These are phyloP conservation scores for Clarias platycephalus DNA, from an alignment of 2,797 vertebrate species.

Conservation along the genomic window DNA sequence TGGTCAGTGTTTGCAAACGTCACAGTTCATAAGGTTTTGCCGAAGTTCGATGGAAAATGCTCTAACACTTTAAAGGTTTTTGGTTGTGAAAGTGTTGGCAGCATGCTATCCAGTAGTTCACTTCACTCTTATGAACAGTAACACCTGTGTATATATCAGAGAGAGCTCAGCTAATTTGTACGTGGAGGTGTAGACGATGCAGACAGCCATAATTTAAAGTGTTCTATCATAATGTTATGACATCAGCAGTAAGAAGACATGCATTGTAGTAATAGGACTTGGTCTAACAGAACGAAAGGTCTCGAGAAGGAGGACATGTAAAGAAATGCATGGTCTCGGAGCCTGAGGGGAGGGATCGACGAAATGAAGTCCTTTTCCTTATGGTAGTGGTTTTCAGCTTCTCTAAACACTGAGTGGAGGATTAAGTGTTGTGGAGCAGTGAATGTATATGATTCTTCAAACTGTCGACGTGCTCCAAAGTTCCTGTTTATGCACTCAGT, in stretches of 20 bases:
- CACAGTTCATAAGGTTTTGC: no score
- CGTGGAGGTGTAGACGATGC: background rate
- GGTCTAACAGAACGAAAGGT: background rate
- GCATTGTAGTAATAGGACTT: background rate
- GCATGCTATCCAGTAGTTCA: no score
- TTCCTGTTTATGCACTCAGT: conserved; percentile 72
- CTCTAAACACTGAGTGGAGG: conserved; percentile 63
- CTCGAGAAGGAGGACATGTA: conserved; percentile 53
- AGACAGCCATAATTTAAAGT: no score
- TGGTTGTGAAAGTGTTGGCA: no score
- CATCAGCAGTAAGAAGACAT: background rate
- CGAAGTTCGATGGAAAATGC: no score
- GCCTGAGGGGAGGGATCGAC: conserved; percentile 31
- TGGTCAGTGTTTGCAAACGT: no score
- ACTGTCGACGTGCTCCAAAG: conserved; percentile 67
- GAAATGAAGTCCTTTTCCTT: conserved; percentile 31
- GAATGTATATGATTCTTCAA: conserved; percentile 65
- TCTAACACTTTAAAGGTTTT: no score
- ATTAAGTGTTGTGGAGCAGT: conserved; percentile 61
- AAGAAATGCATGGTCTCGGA: conserved; percentile 47
- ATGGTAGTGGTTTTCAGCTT: conserved; percentile 48
- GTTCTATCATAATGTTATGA: background rate
- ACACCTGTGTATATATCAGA: no score
- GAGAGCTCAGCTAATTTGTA: no score
- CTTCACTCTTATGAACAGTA: no score